These are phyloP conservation scores for Picathartes gymnocephalus DNA, from an alignment of 2,113 vertebrate species.

Conservation along the genomic window DNA sequence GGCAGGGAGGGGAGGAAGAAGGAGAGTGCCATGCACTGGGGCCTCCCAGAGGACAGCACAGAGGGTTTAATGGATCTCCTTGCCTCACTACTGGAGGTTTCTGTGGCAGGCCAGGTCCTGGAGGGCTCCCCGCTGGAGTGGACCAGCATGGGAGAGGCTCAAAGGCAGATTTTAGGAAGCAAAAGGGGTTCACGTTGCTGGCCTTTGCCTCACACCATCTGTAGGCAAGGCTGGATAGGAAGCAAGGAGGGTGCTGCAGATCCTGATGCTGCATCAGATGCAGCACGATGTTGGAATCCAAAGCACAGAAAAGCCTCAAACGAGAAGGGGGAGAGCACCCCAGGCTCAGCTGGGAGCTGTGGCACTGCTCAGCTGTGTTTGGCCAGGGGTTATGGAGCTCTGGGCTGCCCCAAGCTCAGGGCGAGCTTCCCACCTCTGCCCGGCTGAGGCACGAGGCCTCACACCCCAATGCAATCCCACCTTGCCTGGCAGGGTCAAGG, in stretches of 20 bases:
- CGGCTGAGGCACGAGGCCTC: neutral
- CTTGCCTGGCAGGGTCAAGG: neutral
- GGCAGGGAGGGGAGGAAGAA: rapidly evolving
- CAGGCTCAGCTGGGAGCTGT: neutral
- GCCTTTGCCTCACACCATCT: neutral
- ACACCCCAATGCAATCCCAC: neutral
- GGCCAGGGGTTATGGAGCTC: neutral
- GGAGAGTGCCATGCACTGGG: neutral
- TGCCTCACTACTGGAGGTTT: neutral
- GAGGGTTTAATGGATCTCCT: neutral
- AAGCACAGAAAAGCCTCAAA: no score
- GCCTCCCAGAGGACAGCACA: neutral
- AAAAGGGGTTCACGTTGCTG: rapidly evolving
- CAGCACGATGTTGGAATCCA: no score
- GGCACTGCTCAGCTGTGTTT: neutral
- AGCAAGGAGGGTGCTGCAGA: neutral
- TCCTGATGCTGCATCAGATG: neutral
- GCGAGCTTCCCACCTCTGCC: neutral
- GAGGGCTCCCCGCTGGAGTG: neutral
- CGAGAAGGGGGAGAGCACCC: no score
- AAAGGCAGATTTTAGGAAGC: neutral
- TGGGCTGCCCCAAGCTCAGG: neutral
- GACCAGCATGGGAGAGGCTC: neutral
- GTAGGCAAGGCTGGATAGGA: neutral
- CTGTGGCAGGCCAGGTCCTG: neutral